Conservation (phyloP, 2,113 vertebrate species). For the Bagarius yarrelli region DNA sequence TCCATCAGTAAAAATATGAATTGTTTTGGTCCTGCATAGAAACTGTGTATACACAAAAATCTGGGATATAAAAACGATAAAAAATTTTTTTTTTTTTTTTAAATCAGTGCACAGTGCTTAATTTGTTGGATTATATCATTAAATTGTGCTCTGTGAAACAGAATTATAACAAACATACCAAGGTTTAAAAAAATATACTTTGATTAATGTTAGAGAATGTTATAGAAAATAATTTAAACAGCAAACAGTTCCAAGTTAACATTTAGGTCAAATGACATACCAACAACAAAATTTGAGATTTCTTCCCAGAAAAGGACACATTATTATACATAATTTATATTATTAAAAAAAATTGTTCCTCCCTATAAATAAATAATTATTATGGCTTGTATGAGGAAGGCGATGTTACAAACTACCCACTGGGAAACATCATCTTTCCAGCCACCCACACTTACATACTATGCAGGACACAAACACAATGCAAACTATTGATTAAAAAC, state of each 20-base stretch:
- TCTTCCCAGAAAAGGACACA: too few relatives aligned
- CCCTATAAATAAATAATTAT: too few relatives aligned
- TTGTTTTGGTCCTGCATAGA: not conserved
- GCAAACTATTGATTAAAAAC: not conserved
- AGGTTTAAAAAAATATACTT: not conserved
- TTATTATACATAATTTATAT: too few relatives aligned
- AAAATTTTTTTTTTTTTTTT: too few relatives aligned
- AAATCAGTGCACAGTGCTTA: not conserved
- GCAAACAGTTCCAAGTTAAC: not conserved
- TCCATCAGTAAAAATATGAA: not conserved
- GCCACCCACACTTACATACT: too few relatives aligned
- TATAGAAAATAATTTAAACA: not conserved
- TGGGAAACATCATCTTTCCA: slow-evolving; percentile 2
- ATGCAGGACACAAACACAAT: not conserved
- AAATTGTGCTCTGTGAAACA: not conserved
- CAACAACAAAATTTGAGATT: not conserved
- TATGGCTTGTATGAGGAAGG: not conserved
- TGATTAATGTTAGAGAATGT: not conserved
- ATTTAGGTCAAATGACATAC: not conserved
- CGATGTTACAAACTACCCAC: slow-evolving; percentile 11
- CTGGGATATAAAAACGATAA: not conserved
- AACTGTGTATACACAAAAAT: not conserved
- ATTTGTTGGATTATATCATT: not conserved
- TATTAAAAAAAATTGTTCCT: too few relatives aligned
- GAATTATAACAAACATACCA: not conserved